Percentiles rank a stretch among this genome's conserved stretches.
These are phyloP conservation scores for Salarias fasciatus DNA, from an alignment of 2,797 vertebrate species.

Conservation along the genomic window DNA sequence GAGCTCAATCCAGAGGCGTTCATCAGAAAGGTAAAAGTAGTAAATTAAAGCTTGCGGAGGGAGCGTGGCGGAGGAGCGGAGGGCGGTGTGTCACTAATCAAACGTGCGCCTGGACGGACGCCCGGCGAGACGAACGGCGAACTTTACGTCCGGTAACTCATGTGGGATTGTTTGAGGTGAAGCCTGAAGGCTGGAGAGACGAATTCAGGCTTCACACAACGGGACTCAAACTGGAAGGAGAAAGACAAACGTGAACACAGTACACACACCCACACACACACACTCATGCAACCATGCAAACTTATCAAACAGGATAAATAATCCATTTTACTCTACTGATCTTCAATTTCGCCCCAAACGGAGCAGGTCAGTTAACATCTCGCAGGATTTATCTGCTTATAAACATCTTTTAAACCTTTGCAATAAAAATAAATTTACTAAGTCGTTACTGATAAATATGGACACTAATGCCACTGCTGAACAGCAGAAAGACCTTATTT, in stretches of 20 bases:
- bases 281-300: constrained; percentile 24
- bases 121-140: constrained; percentile 39
- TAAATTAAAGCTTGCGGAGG: constrained; percentile 31
- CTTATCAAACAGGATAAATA: not conserved
- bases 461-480: not conserved
- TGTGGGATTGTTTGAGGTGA: constrained; percentile 39
- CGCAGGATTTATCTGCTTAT: constrained; percentile 6
- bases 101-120: constrained; percentile 40
- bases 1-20: constrained; percentile 31
- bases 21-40: constrained; percentile 43
- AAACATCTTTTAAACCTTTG: constrained; percentile 9
- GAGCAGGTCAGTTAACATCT: constrained; percentile 4
- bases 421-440: not conserved
- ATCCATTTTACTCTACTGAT: constrained; percentile 21
- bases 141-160: constrained; percentile 55
- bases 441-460: not conserved
- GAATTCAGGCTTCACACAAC: constrained; percentile 40
- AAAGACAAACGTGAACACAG: constrained; percentile 12
- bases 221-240: not conserved
- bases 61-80: not conserved
- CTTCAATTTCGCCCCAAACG: constrained; percentile 27
- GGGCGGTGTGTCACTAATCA: constrained; percentile 42
- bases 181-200: constrained; percentile 42
- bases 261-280: constrained; percentile 27
- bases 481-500: not conserved